Conservation (phyloP, 2,888 invertebrate genomes). For the Invenusta paracnida region DNA sequence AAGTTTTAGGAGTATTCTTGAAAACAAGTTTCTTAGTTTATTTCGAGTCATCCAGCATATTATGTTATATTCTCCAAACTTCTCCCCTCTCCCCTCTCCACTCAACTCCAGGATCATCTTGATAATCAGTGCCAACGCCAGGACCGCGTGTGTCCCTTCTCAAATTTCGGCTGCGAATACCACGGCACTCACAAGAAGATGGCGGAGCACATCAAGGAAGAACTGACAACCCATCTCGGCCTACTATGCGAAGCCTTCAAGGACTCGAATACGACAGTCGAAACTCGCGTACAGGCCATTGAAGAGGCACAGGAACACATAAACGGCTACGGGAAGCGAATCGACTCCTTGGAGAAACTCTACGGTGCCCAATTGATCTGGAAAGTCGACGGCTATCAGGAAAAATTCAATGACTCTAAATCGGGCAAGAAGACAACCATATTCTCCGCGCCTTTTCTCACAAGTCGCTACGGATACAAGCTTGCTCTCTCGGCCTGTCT, state of each 20-base stretch:
- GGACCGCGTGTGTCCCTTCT: conserved; percentile 51
- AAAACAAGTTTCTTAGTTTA: too few relatives aligned
- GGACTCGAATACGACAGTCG: conserved; percentile 50
- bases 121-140: conserved; percentile 50
- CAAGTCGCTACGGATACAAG: conserved; percentile 60
- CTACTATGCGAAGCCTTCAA: conserved; percentile 55
- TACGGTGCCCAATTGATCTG: conserved; percentile 60
- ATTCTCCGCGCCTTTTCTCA: conserved; percentile 59
- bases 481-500: conserved; percentile 57
- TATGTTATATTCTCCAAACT: neutral
- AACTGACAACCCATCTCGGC: conserved; percentile 55
- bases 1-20: too few relatives aligned
- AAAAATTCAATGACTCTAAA: conserved; percentile 55
- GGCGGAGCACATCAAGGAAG: conserved; percentile 56
- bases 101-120: conserved; percentile 49
- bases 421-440: conserved; percentile 55
- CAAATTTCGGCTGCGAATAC: conserved; percentile 49
- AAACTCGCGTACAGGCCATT: conserved; percentile 47
- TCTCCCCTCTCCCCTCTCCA: too few relatives aligned
- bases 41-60: too few relatives aligned
- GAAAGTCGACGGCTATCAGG: conserved; percentile 57
- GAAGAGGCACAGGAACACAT: conserved; percentile 47
- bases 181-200: conserved; percentile 53
- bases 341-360: conserved; percentile 55
- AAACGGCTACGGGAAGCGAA: conserved; percentile 48